Evolutionary conservation across 2,888 invertebrate genomes (phyloP).

Genomic region (Hydrotaea diabolus): DNA sequence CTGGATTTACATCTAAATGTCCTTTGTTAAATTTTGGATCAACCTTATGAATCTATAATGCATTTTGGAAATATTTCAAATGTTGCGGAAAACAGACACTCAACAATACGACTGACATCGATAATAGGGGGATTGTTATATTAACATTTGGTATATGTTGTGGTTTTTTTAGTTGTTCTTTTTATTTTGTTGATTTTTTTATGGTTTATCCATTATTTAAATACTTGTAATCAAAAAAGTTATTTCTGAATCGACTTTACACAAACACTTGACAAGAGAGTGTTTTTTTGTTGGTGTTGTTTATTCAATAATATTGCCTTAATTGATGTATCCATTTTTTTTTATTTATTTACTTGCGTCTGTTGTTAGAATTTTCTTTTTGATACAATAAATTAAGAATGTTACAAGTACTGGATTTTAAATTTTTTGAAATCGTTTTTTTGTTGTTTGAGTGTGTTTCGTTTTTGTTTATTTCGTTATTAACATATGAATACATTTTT

Average conservation of each 20-base stretch:
- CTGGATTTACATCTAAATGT: conserved; percentile 4
- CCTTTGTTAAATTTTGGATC: background rate
- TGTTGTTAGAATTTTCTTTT: background rate
- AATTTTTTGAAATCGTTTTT: conserved; percentile 13
- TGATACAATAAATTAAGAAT: conserved; percentile 32
- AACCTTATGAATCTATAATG: background rate
- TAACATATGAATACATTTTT: conserved; percentile 76
- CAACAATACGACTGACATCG: conserved; percentile 22
- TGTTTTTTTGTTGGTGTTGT: background rate
- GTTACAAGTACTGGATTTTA: background rate
- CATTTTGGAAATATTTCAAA: background rate
- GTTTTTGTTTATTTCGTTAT: conserved; percentile 54
- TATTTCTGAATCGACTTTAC: background rate
- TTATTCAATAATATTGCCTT: background rate
- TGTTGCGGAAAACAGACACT: conserved; percentile 20
- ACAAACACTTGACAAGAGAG: background rate
- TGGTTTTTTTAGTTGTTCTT: background rate
- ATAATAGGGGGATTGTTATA: background rate
- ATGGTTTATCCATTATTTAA: background rate
- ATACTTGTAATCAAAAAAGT: conserved; percentile 2
- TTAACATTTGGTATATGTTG: background rate
- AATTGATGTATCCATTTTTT: background rate
- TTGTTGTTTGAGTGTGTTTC: conserved; percentile 28
- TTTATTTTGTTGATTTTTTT: background rate
- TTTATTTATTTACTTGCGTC: background rate